phyloP scores from a whole-genome alignment of 1,140 invertebrate genomes.

The Nephotettix cincticeps region DNA sequence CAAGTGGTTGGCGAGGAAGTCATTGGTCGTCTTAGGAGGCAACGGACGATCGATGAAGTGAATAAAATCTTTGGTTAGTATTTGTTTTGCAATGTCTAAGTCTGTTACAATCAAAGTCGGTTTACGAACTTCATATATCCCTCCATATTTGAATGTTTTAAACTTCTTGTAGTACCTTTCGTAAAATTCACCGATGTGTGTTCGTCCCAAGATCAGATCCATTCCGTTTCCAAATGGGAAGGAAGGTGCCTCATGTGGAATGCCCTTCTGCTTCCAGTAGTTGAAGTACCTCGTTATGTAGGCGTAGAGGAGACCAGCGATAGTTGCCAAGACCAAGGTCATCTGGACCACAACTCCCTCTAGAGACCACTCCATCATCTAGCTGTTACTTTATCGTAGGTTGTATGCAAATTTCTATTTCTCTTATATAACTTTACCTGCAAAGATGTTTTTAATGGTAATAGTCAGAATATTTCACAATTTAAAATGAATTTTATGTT shows the following conservation, averaged over 20 bases:
- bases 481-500: background rate
- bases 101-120: slow-evolving; percentile 32
- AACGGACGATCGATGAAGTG: slow-evolving; percentile 53
- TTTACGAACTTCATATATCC: slow-evolving; percentile 5
- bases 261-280: slow-evolving; percentile 33
- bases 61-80: slow-evolving; percentile 56
- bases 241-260: slow-evolving; percentile 24
- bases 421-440: background rate
- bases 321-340: background rate
- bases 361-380: background rate
- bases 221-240: slow-evolving; percentile 34
- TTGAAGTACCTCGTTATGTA: slow-evolving; percentile 1
- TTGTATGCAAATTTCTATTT: background rate
- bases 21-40: slow-evolving; percentile 49
- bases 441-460: background rate
- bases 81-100: slow-evolving; percentile 49
- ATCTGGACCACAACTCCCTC: background rate
- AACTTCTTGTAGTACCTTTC: slow-evolving; percentile 5
- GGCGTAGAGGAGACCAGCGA: background rate
- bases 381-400: background rate
- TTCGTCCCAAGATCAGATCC: background rate
- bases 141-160: background rate
- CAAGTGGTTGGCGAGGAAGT: slow-evolving; percentile 52
- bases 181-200: background rate
- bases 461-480: background rate